phyloP scores from a whole-genome alignment of 2,888 invertebrate species.

The Zhengitettix transpicula region DNA sequence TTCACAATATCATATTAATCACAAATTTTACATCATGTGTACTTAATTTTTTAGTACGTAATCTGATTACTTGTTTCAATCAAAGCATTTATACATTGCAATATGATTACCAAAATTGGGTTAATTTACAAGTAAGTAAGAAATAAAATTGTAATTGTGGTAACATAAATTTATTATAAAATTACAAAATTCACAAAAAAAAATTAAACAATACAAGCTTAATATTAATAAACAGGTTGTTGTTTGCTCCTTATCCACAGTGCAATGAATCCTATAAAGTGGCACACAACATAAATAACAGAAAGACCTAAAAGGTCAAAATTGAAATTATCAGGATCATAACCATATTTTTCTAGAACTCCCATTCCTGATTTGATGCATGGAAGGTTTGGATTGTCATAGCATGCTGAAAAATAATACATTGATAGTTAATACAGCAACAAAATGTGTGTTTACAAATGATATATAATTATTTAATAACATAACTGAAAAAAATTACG shows the following conservation, averaged over 20 bases:
- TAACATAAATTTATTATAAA: no score
- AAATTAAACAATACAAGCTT: no score
- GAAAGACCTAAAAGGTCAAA: conserved; percentile 26
- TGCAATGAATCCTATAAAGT: conserved; percentile 25
- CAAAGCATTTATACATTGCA: no score
- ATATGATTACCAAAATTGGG: no score
- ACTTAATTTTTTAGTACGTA: no score
- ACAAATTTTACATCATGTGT: no score
- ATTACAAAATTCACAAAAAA: no score
- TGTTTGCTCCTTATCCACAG: conserved; percentile 23
- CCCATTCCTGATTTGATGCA: conserved; percentile 46
- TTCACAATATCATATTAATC: no score
- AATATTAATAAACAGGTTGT: conserved; percentile 6
- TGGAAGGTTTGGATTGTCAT: conserved; percentile 37
- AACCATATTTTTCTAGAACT: conserved; percentile 44
- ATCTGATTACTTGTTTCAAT: no score
- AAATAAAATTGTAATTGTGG: no score
- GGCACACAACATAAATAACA: conserved; percentile 23
- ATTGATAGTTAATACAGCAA: no score
- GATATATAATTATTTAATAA: background rate
- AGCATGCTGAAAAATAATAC: conserved; percentile 32
- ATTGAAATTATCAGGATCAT: conserved; percentile 22
- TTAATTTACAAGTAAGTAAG: no score
- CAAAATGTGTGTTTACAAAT: background rate
- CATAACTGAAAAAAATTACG: background rate